Base-by-base conservation (phyloP, 1,140 invertebrate species). In the Pinna nobilis region DNA sequence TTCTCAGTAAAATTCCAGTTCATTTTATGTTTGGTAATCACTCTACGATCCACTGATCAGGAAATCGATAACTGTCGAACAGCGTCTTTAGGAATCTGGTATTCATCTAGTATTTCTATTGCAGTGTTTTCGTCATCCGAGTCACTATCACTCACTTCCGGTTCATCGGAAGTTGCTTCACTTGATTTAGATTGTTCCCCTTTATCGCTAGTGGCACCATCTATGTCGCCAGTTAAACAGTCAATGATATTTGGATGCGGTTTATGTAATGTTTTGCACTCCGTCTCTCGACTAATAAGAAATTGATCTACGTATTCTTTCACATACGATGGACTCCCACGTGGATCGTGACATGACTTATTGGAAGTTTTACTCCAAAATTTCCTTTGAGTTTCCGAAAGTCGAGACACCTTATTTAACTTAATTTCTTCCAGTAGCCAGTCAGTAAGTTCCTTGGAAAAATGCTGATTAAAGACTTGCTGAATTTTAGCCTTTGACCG, bases 211-310 rank as follows among this genome's bases (percentile, higher is more conserved):
- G 59, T 30, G 25, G 73, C 61, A 6, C 32, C 20, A 32, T 70
- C 53, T 32, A 63, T 39, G 18, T 66, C 65, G 4, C 79, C 81
- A 11, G 18, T 47, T 3, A 82, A 55, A 49, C 70, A 55, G 44
- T 84, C 84, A 11, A 87, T 49, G 18, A 88, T 82, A 61, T 85
- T 87, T 11, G 86, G 86, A 70, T 88, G 86, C 6, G 86, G 86
- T 51, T 64, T 77, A 74, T 88, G 81, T 5, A 61, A 39, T 39
- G n/a, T 57, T n/a, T 60, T 15, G 35, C 5, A 53, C 11, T 55
- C 44, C 37, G 18, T 65, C 30, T 51, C 20, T 69, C 41, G 74
- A 18, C 23, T 57, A 28, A 32, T 50, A 51, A 25, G 50, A 33
- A 77, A 81, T 1, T 51, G 47, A 9, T 86, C 76, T n/a, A 88